Conservation (phyloP, 2,113 vertebrate species). For the Poecilia latipinna region DNA sequence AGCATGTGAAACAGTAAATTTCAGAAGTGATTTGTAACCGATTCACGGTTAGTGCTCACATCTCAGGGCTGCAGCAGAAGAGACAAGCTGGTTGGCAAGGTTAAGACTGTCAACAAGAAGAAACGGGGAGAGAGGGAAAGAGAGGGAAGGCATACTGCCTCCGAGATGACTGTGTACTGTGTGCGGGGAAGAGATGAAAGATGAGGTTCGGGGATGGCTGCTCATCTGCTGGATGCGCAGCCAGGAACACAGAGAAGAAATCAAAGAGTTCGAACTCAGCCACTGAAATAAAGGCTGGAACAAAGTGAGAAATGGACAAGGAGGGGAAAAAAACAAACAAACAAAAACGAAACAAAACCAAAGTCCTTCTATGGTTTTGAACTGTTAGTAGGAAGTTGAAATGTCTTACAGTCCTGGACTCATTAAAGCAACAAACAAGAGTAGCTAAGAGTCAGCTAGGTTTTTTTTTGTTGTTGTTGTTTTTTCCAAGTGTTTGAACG, state of each 20-base stretch:
- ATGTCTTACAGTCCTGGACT: conserved; percentile 9
- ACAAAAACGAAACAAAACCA: not conserved
- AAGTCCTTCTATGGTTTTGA: conserved; percentile 10
- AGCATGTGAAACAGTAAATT: conserved; percentile 11
- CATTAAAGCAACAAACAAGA: conserved; percentile 36
- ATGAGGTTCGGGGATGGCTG: conserved; percentile 19
- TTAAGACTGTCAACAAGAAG: conserved; percentile 22
- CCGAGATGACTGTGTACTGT: conserved; percentile 33
- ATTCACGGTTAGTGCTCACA: conserved; percentile 33
- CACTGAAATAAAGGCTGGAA: conserved; percentile 24
- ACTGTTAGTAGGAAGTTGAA: conserved; percentile 9
- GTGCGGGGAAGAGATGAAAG: conserved; percentile 42
- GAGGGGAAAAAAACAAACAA: not conserved
- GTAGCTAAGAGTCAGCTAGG: conserved; percentile 2
- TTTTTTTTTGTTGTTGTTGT: not conserved
- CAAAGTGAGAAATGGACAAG: not conserved
- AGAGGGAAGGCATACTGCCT: conserved; percentile 21
- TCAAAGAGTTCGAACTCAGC: conserved; percentile 35
- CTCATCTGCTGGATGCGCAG: conserved; percentile 26
- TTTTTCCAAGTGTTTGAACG: no score
- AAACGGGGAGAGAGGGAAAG: not conserved
- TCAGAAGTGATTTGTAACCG: conserved; percentile 16
- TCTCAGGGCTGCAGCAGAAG: conserved; percentile 25
- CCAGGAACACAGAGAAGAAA: conserved; percentile 27
- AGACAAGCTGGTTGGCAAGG: conserved; percentile 18